Conservation (phyloP, 2,888 invertebrate genomes). For the Hololepta plana region DNA sequence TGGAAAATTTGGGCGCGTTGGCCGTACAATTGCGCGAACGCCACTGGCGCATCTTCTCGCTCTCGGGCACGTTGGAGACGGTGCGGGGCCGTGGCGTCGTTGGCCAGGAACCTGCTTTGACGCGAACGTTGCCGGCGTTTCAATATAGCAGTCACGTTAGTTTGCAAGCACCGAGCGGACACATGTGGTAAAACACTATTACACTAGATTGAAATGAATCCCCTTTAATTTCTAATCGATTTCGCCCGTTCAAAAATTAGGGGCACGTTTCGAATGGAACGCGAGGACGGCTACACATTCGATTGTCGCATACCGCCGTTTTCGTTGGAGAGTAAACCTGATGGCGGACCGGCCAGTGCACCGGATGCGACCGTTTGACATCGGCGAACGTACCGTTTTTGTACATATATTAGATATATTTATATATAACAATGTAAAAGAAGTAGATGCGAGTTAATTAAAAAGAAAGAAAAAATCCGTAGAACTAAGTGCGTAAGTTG, state of each 20-base stretch:
- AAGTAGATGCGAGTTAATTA: too few relatives aligned
- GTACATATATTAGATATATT: too few relatives aligned
- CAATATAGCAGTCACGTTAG: slow-evolving; percentile 97
- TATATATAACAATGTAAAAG: too few relatives aligned
- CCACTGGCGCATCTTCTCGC: slow-evolving; percentile 96
- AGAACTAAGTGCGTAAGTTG: too few relatives aligned
- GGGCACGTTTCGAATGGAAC: slow-evolving; percentile 95
- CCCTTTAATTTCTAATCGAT: slow-evolving; percentile 4
- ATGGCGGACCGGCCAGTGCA: slow-evolving; percentile 31
- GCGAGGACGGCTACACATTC: slow-evolving; percentile 91
- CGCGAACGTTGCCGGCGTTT: slow-evolving; percentile 77
- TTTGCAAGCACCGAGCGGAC: slow-evolving; percentile 91
- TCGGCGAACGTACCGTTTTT: too few relatives aligned
- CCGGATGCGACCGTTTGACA: too few relatives aligned
- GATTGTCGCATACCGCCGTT: slow-evolving; percentile 97
- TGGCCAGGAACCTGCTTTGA: slow-evolving; percentile 92
- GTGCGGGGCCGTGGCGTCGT: slow-evolving; percentile 90
- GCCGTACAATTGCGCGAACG: slow-evolving; percentile 87
- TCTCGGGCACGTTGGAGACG: slow-evolving; percentile 86
- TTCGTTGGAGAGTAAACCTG: slow-evolving; percentile 86
- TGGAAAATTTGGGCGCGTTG: slow-evolving; percentile 82
- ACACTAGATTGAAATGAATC: not conserved
- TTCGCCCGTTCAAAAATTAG: slow-evolving; percentile 31
- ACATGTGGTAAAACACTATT: slow-evolving; percentile 63
- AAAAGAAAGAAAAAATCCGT: too few relatives aligned